Conservation (phyloP, 2,113 vertebrate genomes). For the Echinops telfairi region DNA sequence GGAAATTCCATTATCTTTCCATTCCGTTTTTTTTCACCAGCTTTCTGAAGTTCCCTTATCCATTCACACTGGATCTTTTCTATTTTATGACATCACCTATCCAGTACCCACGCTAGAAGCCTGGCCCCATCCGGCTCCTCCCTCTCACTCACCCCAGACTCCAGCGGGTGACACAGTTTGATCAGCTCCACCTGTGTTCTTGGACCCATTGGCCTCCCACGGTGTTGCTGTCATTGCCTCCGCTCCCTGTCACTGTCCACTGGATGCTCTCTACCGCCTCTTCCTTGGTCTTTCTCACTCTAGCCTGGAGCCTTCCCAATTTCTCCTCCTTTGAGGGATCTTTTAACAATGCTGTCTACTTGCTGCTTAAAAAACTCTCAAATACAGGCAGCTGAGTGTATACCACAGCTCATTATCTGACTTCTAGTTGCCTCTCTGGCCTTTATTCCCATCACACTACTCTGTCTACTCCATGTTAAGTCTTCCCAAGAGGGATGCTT, state of each 20-base stretch:
- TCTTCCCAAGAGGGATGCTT: not conserved
- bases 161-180: not conserved
- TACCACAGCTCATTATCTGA: not conserved
- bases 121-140: not conserved
- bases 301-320: not conserved
- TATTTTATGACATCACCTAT: not conserved
- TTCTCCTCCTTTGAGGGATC: not conserved
- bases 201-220: not conserved
- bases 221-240: not conserved
- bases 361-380: not conserved
- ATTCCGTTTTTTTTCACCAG: no score
- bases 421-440: not conserved
- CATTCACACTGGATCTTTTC: not conserved
- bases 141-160: not conserved
- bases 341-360: not conserved
- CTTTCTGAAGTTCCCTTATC: no score
- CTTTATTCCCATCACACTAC: not conserved
- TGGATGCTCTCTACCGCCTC: not conserved
- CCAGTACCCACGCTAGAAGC: not conserved
- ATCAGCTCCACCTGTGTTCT: not conserved
- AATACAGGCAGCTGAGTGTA: not conserved
- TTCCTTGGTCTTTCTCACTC: not conserved
- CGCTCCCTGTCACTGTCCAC: no score
- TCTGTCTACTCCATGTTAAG: not conserved
- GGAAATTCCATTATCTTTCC: no score